Base-by-base conservation (phyloP, 1,140 invertebrate genomes). In the Procambarus clarkii region DNA sequence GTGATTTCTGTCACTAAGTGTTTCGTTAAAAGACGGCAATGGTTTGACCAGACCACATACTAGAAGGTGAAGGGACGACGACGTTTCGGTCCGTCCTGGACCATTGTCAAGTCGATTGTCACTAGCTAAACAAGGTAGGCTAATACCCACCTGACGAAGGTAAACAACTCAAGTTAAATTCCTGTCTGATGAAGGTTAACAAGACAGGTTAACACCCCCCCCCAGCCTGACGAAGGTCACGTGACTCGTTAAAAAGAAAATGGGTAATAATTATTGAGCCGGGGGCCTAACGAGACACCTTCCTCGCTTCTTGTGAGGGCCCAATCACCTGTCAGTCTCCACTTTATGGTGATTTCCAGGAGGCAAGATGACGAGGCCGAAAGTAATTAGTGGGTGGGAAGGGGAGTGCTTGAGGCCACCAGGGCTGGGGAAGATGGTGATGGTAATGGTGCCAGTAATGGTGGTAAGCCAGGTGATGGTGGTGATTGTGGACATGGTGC, bases 281-380 rank as follows among this genome's bases (percentile, higher is more conserved):
- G 78, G 46, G 45, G 50, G 48, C 54, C 60, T 82, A 82, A 82
- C 80, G 80, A 82, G 80, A 18, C 54, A 44, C 80, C 80, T 82
- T 60, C 80, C 80, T 48, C n/a, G 45, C 45, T 82, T 82, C 80
- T 60, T 82, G 80, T n/a, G 80, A 82, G 80, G n/a, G 50, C 54
- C 34, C 80, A 82, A 82, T 82, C 80, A 82, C 50, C 80, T 60
- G 80, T 60, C 80, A 82, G 80, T 48, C 50, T 58, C 80, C 80
- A 60, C 80, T 82, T 82, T 82, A 82, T 82, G 80, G 60, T 82
- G 80, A 82, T 82, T 82, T 64, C 80, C 80, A 82, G 80, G 50
- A 82, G 60, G 50, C 24, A 60, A 64, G 60, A 21, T 64, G 60
- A 64, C 60, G 60, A 18, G 60, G 60, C 3, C 18, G 60, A 18